Conservation (phyloP, 2,113 vertebrate genomes). For the Baryphthengus martii region DNA sequence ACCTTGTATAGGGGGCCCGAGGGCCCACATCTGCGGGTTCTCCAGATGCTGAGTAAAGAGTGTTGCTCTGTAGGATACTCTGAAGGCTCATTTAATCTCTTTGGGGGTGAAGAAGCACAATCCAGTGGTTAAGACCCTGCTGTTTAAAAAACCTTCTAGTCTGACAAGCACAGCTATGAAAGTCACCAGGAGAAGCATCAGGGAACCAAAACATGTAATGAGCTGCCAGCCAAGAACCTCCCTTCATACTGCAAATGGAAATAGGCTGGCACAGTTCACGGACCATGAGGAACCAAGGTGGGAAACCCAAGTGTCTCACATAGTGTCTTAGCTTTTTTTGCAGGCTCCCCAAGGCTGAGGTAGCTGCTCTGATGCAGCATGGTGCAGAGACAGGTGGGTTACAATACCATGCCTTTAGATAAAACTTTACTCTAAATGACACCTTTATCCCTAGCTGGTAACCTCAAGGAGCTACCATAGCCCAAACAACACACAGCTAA, state of each 20-base stretch:
- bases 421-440: neutral
- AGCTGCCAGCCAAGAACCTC: neutral
- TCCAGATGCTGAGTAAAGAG: neutral
- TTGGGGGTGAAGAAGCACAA: neutral
- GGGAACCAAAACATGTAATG: neutral
- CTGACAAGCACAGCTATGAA: neutral
- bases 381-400: neutral
- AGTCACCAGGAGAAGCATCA: neutral
- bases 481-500: neutral
- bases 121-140: neutral
- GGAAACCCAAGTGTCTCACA: neutral
- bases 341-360: neutral
- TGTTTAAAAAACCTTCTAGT: neutral
- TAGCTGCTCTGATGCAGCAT: neutral
- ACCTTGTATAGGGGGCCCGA: rapidly evolving
- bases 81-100: neutral
- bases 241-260: neutral
- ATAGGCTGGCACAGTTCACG: neutral
- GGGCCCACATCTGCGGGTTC: neutral
- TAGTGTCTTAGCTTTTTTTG: neutral
- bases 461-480: neutral
- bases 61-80: neutral
- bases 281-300: neutral
- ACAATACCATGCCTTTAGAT: neutral
- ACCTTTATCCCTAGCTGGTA: neutral